Base-by-base conservation (phyloP, 2,797 vertebrate genomes). In the Loris lydekkerianus region DNA sequence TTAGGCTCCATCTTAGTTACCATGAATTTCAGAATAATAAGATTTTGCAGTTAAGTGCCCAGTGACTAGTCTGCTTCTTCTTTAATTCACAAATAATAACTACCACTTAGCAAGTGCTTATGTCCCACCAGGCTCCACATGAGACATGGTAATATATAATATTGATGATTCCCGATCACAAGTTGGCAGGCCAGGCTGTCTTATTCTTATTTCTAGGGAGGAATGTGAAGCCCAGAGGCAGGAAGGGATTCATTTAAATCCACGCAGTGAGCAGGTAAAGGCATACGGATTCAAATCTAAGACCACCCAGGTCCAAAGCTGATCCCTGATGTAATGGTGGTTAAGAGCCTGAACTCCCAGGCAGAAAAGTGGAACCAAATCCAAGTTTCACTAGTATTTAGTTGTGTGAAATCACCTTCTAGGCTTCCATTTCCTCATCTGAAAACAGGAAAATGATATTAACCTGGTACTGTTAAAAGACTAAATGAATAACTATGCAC, bases 21-120 rank as follows among this genome's bases (percentile, higher is more conserved):
- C 61, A 25, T 69, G 72, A 87, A 95, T 95, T 91, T 93, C 56
- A n/a, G n/a, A 81, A 72, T 89, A 83, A 93, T 83, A 89, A 82
- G 86, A 13, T 56, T 94, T 94, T 81, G 20, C 76, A 87, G 40
- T 72, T 53, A 94, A 87, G 67, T 81, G 61, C 80, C 73, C 56
- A 58, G 56, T 88, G 76, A 95, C 87, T 85, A 89, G 92, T 70
- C 40, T 46, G 70, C 14, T 67, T 86, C 18, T 70, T 46, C 58
- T 92, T 85, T 65, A 83, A 89, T 83, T 86, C 31, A 65, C 65
- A 89, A 43, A 60, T 46, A 92, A 63, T 60, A 56, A 65, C 65
- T 27, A 73, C 49, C n/a, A 14, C 11, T 76, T 46, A 61, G 43
- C 10, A 6, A 56, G 49, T 6, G 7, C 72, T 43, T 13, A 7